Base-by-base conservation (phyloP, 2,797 vertebrate species). In the Platalea minor region DNA sequence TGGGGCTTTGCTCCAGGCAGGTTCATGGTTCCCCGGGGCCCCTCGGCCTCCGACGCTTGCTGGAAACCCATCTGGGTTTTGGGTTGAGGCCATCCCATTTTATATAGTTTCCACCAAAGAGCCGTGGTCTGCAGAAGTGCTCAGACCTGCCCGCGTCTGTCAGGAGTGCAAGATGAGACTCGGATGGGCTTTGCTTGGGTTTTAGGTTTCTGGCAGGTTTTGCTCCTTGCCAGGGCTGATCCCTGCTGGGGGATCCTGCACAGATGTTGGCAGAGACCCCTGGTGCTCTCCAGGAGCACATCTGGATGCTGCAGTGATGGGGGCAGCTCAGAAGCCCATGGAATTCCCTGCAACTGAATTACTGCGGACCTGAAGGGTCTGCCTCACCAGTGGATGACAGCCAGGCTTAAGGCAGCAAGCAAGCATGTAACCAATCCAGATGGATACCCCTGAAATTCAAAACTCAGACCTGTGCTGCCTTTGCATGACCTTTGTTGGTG, bases 301-400 rank as follows among this genome's bases (percentile, higher is more conserved):
- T 67, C 64, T 35, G 20, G 75, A 28, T 64, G 61, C 43, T 23
- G 76, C 19, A 25, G 70, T 7, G 29, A 31, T 6, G 53, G n/a
- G 43, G 59, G 64, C 23, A 67, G 46, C 60, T 59, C 48, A 29
- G 23, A 78, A 64, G 11, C 29, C 10, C 14, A 0, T 5, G 19
- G 13, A 60, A 48, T 46, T 74, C 85, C 33, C 35, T 14, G 15
- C 13, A 7, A 11, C 13, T 46, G 20, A 1, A 16, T 70, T 24
- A 2, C n/a, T 10, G 45, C 3, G 0, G 17, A 41, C 56, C 31
- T 75, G 51, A 23, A 17, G 3, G 39, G 15, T 24, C 35, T 51
- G 4, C 5, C 9, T 9, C 4, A 0, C 0, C 3, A 11, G 8
- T 11, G 61, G 48, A 1, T 2, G 6, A 24, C 13, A 76, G 25